Base-by-base conservation (phyloP, 2,113 vertebrate species). In the Platysteira castanea region DNA sequence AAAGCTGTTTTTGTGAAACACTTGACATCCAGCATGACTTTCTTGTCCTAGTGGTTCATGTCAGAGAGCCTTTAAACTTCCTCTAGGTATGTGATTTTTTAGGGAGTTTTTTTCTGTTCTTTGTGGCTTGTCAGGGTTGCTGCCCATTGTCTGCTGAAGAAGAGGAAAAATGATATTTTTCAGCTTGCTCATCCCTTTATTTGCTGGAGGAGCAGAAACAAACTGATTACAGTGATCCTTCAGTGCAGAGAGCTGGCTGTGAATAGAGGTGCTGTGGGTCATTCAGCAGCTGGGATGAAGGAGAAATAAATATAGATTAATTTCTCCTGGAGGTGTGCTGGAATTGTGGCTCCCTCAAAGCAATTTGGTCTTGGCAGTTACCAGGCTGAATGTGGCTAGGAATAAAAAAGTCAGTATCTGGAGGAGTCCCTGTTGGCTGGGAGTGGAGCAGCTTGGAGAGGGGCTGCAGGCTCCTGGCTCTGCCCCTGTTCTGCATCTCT, bases 371-470 rank as follows among this genome's bases (percentile, higher is more conserved):
- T 79, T 84, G 54, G 39, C 61, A 35, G 49, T 79, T 83, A 63
- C 1, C 47, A 50, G 77, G 54, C 37, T 77, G 84, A 83, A 35
- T 42, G 41, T 77, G 46, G 37, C 24, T 77, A 18, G 68, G 42
- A 60, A 73, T 65, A 30, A 24, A 46, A 12, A 41, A n/a, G 22
- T 13, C 5, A 2, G 6, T 56, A 15, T 41, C 54, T 81, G 41
- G 64, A 89, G 68, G 44, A 16, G 27, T 50, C 57, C 0, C 0
- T 0, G 0, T 21, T 19, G 28, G 46, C 64, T 70, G 59, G 52
- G 44, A 41, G 28, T 11, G 26, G 15, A 49, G 59, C 18, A 24
- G 61, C n/a, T 31, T 3, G 42, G 56, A 68, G 54, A 76, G 35
- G 33, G 18, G 23, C n/a, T 80, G 27, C 53, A 21, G 75, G 57